Evolutionary conservation across 2,113 vertebrate genomes (phyloP).

Genomic region (Ursus arctos): DNA sequence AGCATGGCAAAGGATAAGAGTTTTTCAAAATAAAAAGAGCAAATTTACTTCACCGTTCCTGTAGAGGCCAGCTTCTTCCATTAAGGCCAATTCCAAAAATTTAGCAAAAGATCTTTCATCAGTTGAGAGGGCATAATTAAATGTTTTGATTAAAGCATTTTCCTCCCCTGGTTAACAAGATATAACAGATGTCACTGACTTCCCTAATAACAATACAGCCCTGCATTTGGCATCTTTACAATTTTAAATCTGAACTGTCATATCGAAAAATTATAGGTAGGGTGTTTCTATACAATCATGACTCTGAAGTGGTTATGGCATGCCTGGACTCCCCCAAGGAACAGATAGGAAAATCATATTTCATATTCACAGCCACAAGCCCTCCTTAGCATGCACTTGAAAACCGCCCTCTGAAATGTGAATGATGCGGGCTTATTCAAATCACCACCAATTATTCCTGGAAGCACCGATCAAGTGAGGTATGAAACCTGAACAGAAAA

Average conservation of each 20-base stretch:
- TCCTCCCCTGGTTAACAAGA: conserved; percentile 80
- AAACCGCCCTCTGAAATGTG: conserved; percentile 75
- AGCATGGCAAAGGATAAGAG: background rate
- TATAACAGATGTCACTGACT: conserved; percentile 78
- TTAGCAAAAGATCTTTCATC: conserved; percentile 70
- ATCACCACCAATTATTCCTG: conserved; percentile 78
- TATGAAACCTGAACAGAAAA: conserved; percentile 73
- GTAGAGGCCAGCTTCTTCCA: conserved; percentile 47
- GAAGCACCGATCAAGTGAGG: conserved; percentile 59
- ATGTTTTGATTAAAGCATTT: conserved; percentile 80
- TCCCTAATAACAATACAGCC: conserved; percentile 79
- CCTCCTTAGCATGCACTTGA: conserved; percentile 49
- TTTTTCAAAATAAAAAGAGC: conserved; percentile 57
- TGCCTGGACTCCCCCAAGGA: conserved; percentile 68
- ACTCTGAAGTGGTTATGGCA: conserved; percentile 77
- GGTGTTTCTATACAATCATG: conserved; percentile 68
- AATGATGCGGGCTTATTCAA: conserved; percentile 71
- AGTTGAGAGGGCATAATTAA: conserved; percentile 75
- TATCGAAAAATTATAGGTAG: conserved; percentile 74
- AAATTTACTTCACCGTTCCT: conserved; percentile 54
- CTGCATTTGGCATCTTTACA: conserved; percentile 77
- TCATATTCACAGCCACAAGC: conserved; percentile 56
- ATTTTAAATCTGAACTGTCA: conserved; percentile 79
- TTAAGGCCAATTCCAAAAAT: conserved; percentile 72
- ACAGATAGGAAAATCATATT: conserved; percentile 75